Conservation (phyloP, 2,888 invertebrate species). For the Habrosyne pyritoides region DNA sequence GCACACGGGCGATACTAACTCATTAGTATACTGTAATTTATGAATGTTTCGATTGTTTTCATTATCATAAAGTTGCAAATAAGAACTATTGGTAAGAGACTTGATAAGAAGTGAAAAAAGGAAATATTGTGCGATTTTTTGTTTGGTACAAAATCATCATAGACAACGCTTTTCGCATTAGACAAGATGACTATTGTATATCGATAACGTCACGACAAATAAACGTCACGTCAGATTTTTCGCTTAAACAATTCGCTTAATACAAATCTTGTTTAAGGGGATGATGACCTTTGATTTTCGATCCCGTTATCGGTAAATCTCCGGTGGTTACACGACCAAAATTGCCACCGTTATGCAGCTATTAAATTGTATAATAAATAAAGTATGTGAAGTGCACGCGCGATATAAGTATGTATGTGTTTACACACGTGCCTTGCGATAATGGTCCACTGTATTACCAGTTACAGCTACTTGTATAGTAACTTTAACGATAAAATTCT, state of each 20-base stretch:
- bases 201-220: too few relatives aligned
- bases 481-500: not conserved
- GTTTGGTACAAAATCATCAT: too few relatives aligned
- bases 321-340: not conserved
- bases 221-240: not conserved
- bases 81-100: too few relatives aligned
- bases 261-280: too few relatives aligned
- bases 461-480: not conserved
- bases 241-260: too few relatives aligned
- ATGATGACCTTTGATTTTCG: not conserved
- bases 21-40: too few relatives aligned
- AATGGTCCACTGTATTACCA: not conserved
- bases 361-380: not conserved
- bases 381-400: not conserved
- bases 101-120: too few relatives aligned
- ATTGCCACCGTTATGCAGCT: not conserved
- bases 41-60: not conserved
- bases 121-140: too few relatives aligned
- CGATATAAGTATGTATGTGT: conserved; percentile 1
- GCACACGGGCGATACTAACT: too few relatives aligned
- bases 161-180: too few relatives aligned
- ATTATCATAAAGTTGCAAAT: too few relatives aligned
- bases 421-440: conserved; percentile 1
- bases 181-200: too few relatives aligned
- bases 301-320: not conserved